Conservation (phyloP, 1,140 invertebrate genomes). For the Drosophila malerkotliana region DNA sequence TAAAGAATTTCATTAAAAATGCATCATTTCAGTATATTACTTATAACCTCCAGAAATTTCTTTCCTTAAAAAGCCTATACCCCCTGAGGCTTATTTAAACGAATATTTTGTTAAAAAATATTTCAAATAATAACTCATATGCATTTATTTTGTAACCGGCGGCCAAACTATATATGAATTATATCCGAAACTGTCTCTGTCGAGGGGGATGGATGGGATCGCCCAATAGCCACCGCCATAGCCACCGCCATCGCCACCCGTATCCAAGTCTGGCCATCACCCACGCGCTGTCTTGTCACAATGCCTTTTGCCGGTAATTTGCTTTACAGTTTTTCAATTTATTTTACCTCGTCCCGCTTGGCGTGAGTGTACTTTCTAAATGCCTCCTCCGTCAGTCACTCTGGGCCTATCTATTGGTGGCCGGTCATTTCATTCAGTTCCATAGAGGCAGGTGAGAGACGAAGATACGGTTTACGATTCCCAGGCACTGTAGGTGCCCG, state of each 20-base stretch:
- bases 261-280: constrained; percentile 25
- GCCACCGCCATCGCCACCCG: constrained; percentile 1
- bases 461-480: constrained; percentile 59
- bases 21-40: too few species aligned
- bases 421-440: constrained; percentile 48
- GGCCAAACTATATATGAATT: constrained; percentile 40
- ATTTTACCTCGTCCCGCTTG: constrained; percentile 54
- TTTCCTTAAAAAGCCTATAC: constrained; percentile 2
- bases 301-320: constrained; percentile 80
- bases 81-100: constrained; percentile 25
- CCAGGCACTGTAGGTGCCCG: constrained; percentile 50
- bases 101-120: constrained; percentile 41
- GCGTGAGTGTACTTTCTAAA: constrained; percentile 74
- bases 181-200: constrained; percentile 49
- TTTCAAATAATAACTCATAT: constrained; percentile 45
- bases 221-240: constrained; percentile 1
- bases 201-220: constrained; percentile 21
- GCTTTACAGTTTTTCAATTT: constrained; percentile 82
- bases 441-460: constrained; percentile 14
- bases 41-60: too few species aligned
- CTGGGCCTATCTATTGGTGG: constrained; percentile 70
- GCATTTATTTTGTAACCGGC: constrained; percentile 25
- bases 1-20: too few species aligned
- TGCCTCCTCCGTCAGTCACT: constrained; percentile 54
- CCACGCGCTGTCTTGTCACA: constrained; percentile 78